These are phyloP conservation scores for Polyploca ridens DNA, from an alignment of 2,888 invertebrate species.

Conservation along the genomic window DNA sequence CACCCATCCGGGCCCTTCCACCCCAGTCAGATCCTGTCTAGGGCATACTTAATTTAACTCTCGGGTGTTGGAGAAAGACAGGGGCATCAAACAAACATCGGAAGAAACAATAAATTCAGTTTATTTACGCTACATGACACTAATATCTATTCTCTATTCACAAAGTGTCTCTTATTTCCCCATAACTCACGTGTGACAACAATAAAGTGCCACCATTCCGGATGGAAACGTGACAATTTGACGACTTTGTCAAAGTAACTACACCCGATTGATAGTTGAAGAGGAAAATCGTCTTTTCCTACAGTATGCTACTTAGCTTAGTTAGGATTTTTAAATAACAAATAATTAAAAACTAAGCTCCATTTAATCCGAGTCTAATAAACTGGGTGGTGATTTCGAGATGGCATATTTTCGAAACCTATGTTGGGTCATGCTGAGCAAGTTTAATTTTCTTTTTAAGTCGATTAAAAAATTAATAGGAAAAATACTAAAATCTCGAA, in stretches of 20 bases:
- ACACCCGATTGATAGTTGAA: neutral
- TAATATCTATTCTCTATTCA: neutral
- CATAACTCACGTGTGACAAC: neutral
- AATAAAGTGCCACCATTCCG: neutral
- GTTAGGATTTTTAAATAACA: neutral
- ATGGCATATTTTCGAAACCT: too few species aligned
- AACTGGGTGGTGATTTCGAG: too few species aligned
- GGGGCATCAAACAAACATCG: neutral
- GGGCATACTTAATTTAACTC: too few species aligned
- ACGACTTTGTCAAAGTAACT: too few species aligned
- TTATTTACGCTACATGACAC: neutral
- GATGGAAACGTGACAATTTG: neutral
- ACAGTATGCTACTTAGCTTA: neutral
- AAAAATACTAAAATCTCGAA: too few species aligned
- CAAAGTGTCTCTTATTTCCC: neutral
- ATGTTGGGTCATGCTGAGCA: too few species aligned
- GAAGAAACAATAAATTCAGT: neutral
- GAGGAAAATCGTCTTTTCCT: constrained; percentile 1
- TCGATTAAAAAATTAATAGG: too few species aligned
- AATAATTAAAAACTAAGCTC: too few species aligned
- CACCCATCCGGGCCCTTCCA: too few species aligned
- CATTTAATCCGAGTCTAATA: neutral
- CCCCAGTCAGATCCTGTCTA: too few species aligned
- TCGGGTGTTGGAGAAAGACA: too few species aligned
- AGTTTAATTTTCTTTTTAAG: too few species aligned